These are phyloP conservation scores for Phortica okadai DNA, from an alignment of 2,888 invertebrate species.

Conservation along the genomic window DNA sequence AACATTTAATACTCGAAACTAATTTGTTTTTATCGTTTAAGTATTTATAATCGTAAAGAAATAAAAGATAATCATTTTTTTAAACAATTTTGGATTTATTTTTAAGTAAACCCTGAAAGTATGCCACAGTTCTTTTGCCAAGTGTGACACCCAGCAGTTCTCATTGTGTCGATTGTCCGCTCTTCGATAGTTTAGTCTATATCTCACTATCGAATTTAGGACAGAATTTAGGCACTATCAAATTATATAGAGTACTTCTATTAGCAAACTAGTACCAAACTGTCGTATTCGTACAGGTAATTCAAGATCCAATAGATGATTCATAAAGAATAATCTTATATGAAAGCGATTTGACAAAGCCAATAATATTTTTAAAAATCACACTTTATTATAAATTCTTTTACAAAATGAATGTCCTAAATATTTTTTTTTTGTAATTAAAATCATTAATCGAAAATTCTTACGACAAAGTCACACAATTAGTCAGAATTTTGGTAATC, in stretches of 20 bases:
- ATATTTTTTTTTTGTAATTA: conserved; percentile 39
- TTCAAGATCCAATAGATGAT: no score
- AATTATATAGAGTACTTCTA: no score
- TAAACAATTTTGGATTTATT: background rate
- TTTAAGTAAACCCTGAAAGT: background rate
- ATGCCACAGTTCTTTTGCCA: background rate
- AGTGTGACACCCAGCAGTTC: background rate
- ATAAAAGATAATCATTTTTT: conserved; percentile 12
- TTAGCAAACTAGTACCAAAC: no score
- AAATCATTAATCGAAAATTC: conserved; percentile 35
- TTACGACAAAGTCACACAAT: conserved; percentile 44
- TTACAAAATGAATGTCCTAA: conserved; percentile 22
- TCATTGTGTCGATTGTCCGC: no score
- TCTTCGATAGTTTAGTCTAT: no score
- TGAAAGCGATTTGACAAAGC: no score
- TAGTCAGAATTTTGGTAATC: background rate
- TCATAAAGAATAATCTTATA: no score
- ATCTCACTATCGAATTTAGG: no score
- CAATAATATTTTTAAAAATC: no score
- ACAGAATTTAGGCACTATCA: no score
- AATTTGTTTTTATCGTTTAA: conserved; percentile 29
- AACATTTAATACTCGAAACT: conserved; percentile 22
- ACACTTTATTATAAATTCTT: conserved; percentile 3
- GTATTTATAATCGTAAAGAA: conserved; percentile 28
- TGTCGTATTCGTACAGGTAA: no score